phyloP scores from a whole-genome alignment of 2,113 vertebrate species.

The Tapirus terrestris region DNA sequence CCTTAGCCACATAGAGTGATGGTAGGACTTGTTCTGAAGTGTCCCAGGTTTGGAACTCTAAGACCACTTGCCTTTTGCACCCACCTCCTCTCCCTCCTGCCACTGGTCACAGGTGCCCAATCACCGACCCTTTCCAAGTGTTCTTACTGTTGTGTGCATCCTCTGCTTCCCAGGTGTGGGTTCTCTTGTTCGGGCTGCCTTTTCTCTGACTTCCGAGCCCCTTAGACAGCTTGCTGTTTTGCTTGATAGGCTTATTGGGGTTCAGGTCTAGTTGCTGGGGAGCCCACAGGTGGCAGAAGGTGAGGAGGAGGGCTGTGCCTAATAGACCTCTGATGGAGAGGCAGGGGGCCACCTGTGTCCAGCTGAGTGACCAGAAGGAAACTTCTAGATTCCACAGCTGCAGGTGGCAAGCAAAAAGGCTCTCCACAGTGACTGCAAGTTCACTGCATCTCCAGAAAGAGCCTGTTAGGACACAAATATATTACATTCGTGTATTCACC shows the following conservation, averaged over 20 bases:
- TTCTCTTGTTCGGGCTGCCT: background rate
- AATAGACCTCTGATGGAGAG: background rate
- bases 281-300: background rate
- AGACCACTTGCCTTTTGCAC: background rate
- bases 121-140: rapidly evolving
- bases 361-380: background rate
- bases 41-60: background rate
- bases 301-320: background rate
- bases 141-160: rapidly evolving
- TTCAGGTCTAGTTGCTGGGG: background rate
- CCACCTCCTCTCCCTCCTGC: background rate
- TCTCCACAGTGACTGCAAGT: background rate
- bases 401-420: background rate
- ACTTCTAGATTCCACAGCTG: background rate
- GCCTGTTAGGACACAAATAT: background rate
- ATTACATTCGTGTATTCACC: too few relatives aligned
- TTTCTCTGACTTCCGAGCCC: background rate
- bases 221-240: background rate
- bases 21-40: background rate
- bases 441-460: background rate
- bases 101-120: rapidly evolving
- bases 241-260: background rate
- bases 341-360: background rate
- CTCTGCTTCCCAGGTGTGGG: rapidly evolving
- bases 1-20: background rate